A percentile compares a stretch with the other conserved stretches of the same genome.
phyloP scores from a whole-genome alignment of 1,140 invertebrate species.

The Ceratina japonica region DNA sequence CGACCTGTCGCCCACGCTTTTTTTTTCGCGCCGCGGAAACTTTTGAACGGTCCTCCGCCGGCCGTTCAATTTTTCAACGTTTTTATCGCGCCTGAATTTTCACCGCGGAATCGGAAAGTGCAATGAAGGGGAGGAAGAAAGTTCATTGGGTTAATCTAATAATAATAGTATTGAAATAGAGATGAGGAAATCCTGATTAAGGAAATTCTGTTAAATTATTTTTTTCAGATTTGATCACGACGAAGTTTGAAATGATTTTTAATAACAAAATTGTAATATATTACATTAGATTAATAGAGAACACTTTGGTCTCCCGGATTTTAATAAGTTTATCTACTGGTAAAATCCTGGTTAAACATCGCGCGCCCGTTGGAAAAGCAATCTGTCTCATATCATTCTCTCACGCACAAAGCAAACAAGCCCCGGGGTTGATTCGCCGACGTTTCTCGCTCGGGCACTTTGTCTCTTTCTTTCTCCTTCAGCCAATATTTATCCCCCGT shows the following conservation, averaged over 20 bases:
- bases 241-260: no score
- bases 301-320: background rate
- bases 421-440: background rate
- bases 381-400: slow-evolving; percentile 1
- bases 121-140: background rate
- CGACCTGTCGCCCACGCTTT: slow-evolving; percentile 11
- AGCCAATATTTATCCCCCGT: slow-evolving; percentile 30
- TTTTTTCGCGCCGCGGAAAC: background rate
- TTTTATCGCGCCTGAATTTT: background rate
- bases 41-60: background rate
- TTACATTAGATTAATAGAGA: background rate
- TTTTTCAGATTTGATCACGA: no score
- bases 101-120: background rate
- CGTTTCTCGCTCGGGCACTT: background rate
- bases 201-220: no score
- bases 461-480: background rate
- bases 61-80: slow-evolving; percentile 1
- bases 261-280: no score
- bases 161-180: background rate
- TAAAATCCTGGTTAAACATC: slow-evolving; percentile 9
- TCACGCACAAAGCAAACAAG: background rate
- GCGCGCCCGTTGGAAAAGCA: background rate
- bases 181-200: background rate
- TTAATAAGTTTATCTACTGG: background rate
- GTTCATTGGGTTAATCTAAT: background rate